Evolutionary conservation across 92 coral and sea anemone genomes (phyloP), one percentile per base, ranked within the genome.

Genomic region (Heliopora coerulea): DNA sequence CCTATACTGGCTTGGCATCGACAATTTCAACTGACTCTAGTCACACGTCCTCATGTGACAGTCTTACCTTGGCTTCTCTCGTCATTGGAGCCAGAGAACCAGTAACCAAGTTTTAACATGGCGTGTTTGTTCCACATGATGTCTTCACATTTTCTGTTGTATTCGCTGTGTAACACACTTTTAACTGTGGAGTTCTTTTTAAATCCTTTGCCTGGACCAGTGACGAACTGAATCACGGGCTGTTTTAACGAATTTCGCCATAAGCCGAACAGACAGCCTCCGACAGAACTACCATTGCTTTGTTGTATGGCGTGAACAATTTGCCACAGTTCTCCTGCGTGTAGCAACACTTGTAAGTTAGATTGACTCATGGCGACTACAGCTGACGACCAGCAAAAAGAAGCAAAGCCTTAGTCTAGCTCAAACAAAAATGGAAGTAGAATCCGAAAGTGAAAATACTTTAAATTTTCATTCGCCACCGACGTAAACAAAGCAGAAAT

Each of bases 241-340:
- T 70, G 77, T 27, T 52, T 70, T 31, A 70, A 54, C 6, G 77
- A 70, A 27, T 70, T 70, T 54, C 77, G 62, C 77, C 77, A 70
- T 24, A 70, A 26, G 31, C 77, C 77, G 34, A 52, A 70, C 49
- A 70, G 41, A 70, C 77, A 70, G 33, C 77, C 77, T 18, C 14
- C 30, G 18, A 54, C 77, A 3, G 30, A 28, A 1, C 3, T 56
- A 56, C 17, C 31, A 3, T 56, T 56, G 61, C 12, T 3, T 13
- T 56, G 1, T 23, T 28, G 30, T 56, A 56, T 56, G 3, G 31
- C 31, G 3, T 56, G 13, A 12, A 15, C 61, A 31, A 56, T 56
- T 7, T 56, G 61, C 30, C 3, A 17, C 3, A 56, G 33, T 56
- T 56, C 61, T 23, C 61, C 61, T 14, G 8, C 30, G 31, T 56